Conservation (phyloP, 2,797 vertebrate species). For the Sebastes cheni region DNA sequence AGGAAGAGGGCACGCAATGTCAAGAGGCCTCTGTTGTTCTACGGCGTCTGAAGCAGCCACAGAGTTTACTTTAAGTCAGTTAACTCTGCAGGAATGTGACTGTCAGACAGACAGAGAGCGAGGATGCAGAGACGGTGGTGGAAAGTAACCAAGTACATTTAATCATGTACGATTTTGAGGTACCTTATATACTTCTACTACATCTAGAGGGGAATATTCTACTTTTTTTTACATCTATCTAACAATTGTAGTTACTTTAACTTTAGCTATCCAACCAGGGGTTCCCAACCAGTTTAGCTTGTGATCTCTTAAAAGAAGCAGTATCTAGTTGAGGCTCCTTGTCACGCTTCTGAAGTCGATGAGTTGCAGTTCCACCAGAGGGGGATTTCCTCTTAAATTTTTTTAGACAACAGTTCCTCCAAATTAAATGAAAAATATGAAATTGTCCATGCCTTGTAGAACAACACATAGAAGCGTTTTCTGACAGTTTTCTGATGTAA, state of each 20-base stretch:
- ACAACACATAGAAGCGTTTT: neutral
- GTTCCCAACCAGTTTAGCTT: no score
- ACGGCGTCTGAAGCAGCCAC: slow-evolving; percentile 53
- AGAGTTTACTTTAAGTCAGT: slow-evolving; percentile 69
- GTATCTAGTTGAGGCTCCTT: no score
- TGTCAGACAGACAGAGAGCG: slow-evolving; percentile 19
- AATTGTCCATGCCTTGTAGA: neutral
- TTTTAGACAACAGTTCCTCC: neutral
- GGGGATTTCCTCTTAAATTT: neutral
- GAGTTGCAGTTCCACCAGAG: neutral
- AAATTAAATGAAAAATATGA: neutral
- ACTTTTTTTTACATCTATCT: neutral
- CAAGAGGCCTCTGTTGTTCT: slow-evolving; percentile 62
- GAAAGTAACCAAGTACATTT: slow-evolving; percentile 16
- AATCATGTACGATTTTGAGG: neutral
- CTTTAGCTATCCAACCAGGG: no score
- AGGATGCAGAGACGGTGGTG: neutral
- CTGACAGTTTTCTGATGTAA: neutral
- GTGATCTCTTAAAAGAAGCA: neutral
- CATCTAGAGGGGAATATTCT: neutral
- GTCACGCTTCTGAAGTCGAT: neutral
- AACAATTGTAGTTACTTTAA: neutral
- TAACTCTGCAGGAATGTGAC: slow-evolving; percentile 70
- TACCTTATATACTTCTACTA: neutral
- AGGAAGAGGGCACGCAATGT: slow-evolving; percentile 37